Evolutionary conservation across 1,140 invertebrate genomes (phyloP).

Genomic region (Lycorma delicatula): DNA sequence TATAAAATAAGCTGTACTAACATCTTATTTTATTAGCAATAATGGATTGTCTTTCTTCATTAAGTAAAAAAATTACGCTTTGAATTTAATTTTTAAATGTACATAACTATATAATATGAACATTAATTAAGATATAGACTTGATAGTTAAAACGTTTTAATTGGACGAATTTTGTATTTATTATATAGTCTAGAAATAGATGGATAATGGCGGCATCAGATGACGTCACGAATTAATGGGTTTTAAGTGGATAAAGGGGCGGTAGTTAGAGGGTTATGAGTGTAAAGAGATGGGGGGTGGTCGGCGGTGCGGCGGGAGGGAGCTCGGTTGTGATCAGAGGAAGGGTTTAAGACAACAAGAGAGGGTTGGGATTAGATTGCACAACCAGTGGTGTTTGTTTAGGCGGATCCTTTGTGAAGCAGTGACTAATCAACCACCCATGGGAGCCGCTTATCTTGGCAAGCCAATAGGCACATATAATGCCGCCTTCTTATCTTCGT

Average conservation of each 20-base stretch:
- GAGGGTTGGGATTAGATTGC: conserved; percentile 3
- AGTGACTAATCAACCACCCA: neutral
- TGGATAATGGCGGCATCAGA: neutral
- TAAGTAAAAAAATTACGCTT: too few species aligned
- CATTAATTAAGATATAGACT: too few species aligned
- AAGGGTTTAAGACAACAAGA: neutral
- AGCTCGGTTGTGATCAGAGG: neutral
- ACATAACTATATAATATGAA: too few species aligned
- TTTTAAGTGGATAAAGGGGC: conserved; percentile 1
- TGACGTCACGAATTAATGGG: conserved; percentile 3
- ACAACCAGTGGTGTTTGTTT: conserved; percentile 4
- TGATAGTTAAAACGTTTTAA: conserved; percentile 1
- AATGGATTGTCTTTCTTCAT: too few species aligned
- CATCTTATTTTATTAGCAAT: too few species aligned
- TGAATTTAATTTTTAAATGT: too few species aligned
- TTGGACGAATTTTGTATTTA: conserved; percentile 4
- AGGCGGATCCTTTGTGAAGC: neutral
- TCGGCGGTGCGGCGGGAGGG: too few species aligned
- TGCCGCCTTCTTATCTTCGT: neutral
- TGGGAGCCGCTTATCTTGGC: neutral
- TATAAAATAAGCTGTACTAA: too few species aligned
- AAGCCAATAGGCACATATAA: conserved; percentile 5
- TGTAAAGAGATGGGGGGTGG: too few species aligned
- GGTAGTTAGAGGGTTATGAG: neutral
- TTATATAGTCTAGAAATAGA: neutral